Evolutionary conservation across 35 echinoderm and acorn worm species (phyloP), one percentile per base, ranked within the genome.

Genomic region (Anneissia japonica): DNA sequence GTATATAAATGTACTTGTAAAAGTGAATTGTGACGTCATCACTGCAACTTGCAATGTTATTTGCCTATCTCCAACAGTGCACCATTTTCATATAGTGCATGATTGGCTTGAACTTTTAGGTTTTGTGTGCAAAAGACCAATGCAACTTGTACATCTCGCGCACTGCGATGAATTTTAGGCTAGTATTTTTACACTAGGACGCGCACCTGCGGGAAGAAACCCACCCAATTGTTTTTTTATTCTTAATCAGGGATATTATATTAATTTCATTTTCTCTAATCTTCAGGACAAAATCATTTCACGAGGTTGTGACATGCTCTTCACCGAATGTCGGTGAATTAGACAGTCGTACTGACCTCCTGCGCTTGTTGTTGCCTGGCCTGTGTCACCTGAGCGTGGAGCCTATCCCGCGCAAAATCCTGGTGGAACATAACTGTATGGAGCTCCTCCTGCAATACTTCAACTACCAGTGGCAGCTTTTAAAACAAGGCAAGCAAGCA

Each of bases 321-420:
- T 2, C 10, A 2, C 51, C 51, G 2, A 2, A 9, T 64, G 9
- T 26, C 2, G 51, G 21, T 16, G 51, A 16, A 2, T 64, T 64
- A 19, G 40, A 43, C 4, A 64, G 51, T 26, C 2, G 21, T 64
- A 19, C 51, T 37, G 96, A 99, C 75, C 77, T 99, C 0, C 46
- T 99, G n/a, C 74, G 92, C 23, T 86, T 99, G 3, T 64, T 99
- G 29, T 79, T 99, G 13, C 96, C 96, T 17, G 96, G 86, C 0
- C 82, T 99, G 23, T 99, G 96, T 82, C 96, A 94, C 43, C 86
- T 94, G 6, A 91, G 92, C 14, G 89, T 90, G 31, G 96, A 99
- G 29, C 82, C 91, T 33, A 87, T 86, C 29, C 80, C 96, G 3
- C 88, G 90, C 37, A 77, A 83, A 29, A 85, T 93, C 19, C 7